phyloP scores from a whole-genome alignment of 2,888 invertebrate genomes.

The Ichneumoninae sp. region DNA sequence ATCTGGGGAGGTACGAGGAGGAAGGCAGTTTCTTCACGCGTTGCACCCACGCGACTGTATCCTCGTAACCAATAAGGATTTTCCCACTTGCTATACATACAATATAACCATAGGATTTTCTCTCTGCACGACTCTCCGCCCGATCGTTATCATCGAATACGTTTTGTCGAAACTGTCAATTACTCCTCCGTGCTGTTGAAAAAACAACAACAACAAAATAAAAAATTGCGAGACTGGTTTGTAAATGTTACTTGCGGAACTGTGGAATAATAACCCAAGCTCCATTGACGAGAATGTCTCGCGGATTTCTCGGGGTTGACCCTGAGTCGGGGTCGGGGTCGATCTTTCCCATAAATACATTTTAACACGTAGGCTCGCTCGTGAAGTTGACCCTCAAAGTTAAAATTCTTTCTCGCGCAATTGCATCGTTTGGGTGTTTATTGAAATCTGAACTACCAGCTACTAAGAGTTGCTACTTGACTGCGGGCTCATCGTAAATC shows the following conservation, averaged over 20 bases:
- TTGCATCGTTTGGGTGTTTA: background rate
- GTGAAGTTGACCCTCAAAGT: background rate
- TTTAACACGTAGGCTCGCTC: background rate
- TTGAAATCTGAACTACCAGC: background rate
- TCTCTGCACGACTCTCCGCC: conserved; percentile 3
- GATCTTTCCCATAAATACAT: conserved; percentile 9
- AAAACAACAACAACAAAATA: background rate
- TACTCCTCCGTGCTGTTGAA: conserved; percentile 21
- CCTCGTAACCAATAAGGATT: conserved; percentile 45
- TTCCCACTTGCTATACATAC: conserved; percentile 15
- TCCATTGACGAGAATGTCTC: background rate
- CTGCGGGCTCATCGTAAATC: background rate
- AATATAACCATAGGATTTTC: conserved; percentile 21
- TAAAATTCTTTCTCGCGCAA: background rate
- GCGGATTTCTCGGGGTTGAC: background rate
- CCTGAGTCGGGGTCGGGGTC: conserved; percentile 14
- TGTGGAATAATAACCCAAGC: background rate
- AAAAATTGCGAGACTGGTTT: no score
- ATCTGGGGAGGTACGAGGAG: conserved; percentile 9
- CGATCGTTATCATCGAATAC: background rate
- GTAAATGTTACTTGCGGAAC: background rate
- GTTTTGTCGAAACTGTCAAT: conserved; percentile 50
- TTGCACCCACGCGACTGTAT: conserved; percentile 51
- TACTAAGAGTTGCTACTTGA: background rate
- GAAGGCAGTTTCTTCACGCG: conserved; percentile 55